Conservation (phyloP, 2,888 invertebrate genomes). For the Temnothorax rugatulus region DNA sequence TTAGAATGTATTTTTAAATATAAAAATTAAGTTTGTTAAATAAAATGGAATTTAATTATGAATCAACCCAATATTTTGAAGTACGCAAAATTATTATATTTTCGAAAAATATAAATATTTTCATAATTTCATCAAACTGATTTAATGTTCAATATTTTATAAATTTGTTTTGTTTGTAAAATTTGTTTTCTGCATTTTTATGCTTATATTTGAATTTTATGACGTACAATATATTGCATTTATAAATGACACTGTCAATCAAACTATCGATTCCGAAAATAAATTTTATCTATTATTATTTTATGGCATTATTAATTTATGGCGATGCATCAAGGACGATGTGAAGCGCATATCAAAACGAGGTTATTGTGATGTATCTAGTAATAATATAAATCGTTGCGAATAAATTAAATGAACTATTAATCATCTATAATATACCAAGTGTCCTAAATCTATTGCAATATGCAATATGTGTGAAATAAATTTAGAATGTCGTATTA, state of each 20-base stretch:
- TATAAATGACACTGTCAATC: constrained; percentile 3
- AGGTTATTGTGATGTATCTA: constrained; percentile 8
- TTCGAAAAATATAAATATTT: neutral
- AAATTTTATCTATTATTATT: constrained; percentile 19
- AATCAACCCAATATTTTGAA: neutral
- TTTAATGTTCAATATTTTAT: neutral
- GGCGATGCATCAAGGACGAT: neutral
- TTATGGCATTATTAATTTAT: constrained; percentile 39
- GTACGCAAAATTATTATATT: neutral
- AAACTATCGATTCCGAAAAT: neutral
- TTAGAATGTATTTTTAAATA: too few relatives aligned
- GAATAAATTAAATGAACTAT: constrained; percentile 23
- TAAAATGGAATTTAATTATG: too few relatives aligned
- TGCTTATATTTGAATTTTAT: neutral
- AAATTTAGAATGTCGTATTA: neutral
- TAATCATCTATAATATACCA: neutral
- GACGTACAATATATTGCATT: neutral
- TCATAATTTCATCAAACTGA: neutral
- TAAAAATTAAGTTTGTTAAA: too few relatives aligned
- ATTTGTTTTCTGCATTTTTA: neutral
- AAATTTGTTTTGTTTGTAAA: neutral
- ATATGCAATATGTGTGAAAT: neutral
- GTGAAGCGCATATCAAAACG: constrained; percentile 13
- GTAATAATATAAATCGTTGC: constrained; percentile 26
- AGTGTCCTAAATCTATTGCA: neutral